Evolutionary conservation across 1,140 invertebrate species (phyloP).

Genomic region (Drosophila pruinosa): DNA sequence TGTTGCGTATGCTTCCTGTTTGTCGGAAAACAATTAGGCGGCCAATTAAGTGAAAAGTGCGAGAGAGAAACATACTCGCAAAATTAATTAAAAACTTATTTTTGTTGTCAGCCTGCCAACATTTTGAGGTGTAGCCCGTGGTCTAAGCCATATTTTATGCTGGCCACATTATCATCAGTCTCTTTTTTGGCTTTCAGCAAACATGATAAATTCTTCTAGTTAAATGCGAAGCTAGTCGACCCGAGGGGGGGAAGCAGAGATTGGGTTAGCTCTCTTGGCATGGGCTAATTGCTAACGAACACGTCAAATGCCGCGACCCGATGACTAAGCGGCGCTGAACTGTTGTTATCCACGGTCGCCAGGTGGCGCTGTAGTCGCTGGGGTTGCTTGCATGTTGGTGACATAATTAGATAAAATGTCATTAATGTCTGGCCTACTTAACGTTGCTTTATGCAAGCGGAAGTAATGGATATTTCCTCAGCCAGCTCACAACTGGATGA

Average conservation of each 20-base stretch:
- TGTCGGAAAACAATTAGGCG: conserved; percentile 56
- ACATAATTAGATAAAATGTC: conserved; percentile 70
- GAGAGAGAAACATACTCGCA: not conserved
- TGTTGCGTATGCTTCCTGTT: conserved; percentile 33
- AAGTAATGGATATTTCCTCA: conserved; percentile 49
- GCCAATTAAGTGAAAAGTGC: conserved; percentile 44
- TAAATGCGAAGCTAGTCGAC: conserved; percentile 47
- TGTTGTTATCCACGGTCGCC: not conserved
- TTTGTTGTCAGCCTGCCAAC: not conserved
- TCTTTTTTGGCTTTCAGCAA: conserved; percentile 40
- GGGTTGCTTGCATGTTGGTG: conserved; percentile 42
- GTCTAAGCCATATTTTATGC: conserved; percentile 28
- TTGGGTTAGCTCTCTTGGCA: conserved; percentile 29
- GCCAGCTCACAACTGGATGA: conserved; percentile 42
- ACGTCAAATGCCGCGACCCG: conserved; percentile 50
- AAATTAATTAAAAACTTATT: conserved; percentile 32
- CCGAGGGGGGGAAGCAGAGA: conserved; percentile 3
- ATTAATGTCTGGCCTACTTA: conserved; percentile 65
- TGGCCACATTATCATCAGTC: conserved; percentile 43
- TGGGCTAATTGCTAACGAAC: conserved; percentile 60
- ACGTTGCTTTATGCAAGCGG: conserved; percentile 47
- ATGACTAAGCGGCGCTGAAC: conserved; percentile 28
- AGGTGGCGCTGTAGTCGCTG: conserved; percentile 11
- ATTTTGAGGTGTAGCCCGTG: conserved; percentile 29
- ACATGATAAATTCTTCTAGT: conserved; percentile 66